These are phyloP conservation scores for Manduca sexta DNA, from an alignment of 1,140 invertebrate genomes.

Conservation along the genomic window DNA sequence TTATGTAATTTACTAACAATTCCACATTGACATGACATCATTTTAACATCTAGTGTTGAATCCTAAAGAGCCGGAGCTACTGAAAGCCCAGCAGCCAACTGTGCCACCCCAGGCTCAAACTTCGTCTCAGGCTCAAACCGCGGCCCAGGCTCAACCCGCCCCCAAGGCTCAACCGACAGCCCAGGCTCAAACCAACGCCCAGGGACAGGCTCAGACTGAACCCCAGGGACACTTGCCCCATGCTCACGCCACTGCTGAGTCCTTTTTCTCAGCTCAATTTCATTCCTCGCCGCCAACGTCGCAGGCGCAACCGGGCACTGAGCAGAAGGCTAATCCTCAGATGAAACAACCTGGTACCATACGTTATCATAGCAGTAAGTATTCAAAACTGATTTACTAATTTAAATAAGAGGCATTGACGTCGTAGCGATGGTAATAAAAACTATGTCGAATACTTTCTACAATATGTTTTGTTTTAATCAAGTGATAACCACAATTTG, in stretches of 20 bases:
- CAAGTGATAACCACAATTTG: too few relatives aligned
- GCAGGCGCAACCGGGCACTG: too few relatives aligned
- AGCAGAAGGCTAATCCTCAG: too few relatives aligned
- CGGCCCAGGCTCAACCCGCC: conserved; percentile 1
- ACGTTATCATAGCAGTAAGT: conserved; percentile 33
- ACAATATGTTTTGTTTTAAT: too few relatives aligned
- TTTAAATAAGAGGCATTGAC: too few relatives aligned
- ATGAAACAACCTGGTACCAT: too few relatives aligned
- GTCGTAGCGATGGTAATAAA: too few relatives aligned
- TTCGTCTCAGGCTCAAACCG: background rate
- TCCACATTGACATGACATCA: conserved; percentile 4
- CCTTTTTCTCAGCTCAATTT: too few relatives aligned
- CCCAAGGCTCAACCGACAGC: conserved; percentile 1
- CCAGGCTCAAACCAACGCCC: conserved; percentile 7
- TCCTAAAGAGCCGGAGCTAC: conserved; percentile 40
- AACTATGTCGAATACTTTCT: too few relatives aligned
- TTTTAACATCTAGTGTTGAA: conserved; percentile 50
- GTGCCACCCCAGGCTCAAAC: conserved; percentile 2
- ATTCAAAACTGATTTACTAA: too few relatives aligned
- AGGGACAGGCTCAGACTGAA: conserved; percentile 5
- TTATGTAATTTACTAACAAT: too few relatives aligned
- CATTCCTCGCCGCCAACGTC: too few relatives aligned
- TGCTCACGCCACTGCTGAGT: conserved; percentile 3
- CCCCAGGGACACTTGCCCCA: background rate
- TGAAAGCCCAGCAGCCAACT: conserved; percentile 6